These are phyloP conservation scores for Siderastrea radians DNA, from an alignment of 92 coral and sea anemone species.

Conservation along the genomic window DNA sequence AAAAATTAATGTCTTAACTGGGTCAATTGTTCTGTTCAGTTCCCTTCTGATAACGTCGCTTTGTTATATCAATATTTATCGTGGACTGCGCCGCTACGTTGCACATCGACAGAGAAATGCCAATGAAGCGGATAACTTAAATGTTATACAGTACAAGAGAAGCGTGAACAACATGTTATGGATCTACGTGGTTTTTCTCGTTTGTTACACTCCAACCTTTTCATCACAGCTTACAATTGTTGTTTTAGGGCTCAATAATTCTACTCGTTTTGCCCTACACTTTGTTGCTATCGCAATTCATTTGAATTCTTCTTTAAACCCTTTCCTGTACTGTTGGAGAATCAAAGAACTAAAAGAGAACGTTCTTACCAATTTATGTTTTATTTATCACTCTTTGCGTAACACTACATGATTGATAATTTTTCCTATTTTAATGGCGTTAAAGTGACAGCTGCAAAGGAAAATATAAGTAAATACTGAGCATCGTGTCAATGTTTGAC, in stretches of 20 bases:
- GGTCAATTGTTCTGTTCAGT: neutral
- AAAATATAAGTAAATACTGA: no score
- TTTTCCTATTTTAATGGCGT: no score
- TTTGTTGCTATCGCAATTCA: neutral
- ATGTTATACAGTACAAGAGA: neutral
- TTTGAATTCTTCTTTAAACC: conserved; percentile 36
- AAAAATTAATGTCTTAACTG: neutral
- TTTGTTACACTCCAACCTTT: neutral
- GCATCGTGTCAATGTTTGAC: no score
- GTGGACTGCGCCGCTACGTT: conserved; percentile 8
- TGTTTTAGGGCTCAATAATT: neutral
- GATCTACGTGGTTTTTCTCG: neutral
- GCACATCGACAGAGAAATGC: neutral
- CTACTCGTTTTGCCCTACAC: conserved; percentile 10
- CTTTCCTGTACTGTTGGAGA: conserved; percentile 49
- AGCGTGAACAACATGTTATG: neutral
- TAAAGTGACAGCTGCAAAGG: no score
- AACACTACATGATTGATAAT: no score
- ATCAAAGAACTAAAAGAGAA: conserved; percentile 18
- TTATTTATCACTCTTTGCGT: neutral
- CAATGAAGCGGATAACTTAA: neutral
- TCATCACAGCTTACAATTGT: neutral
- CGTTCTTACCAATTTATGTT: neutral
- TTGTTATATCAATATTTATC: neutral
- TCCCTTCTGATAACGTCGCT: neutral